Evolutionary conservation across 2,888 invertebrate genomes (phyloP).

Genomic region (Sminthurinus aureus): DNA sequence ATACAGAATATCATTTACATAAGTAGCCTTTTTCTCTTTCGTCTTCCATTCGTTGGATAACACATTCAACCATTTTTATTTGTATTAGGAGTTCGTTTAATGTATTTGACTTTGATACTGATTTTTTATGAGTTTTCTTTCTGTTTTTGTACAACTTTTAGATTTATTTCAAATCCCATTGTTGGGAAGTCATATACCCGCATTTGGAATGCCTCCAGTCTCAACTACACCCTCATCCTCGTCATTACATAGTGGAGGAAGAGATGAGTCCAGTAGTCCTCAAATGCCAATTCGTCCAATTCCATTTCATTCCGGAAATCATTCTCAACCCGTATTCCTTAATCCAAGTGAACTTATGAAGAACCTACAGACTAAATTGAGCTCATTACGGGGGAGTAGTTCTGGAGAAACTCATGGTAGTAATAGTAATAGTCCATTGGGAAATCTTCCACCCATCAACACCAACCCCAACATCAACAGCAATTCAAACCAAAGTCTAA

Average conservation of each 20-base stretch:
- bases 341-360: conserved; percentile 44
- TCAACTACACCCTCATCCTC: conserved; percentile 33
- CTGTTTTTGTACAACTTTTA: background rate
- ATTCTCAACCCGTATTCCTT: conserved; percentile 20
- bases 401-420: conserved; percentile 35
- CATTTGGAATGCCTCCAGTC: conserved; percentile 20
- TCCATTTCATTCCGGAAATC: conserved; percentile 43
- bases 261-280: conserved; percentile 36
- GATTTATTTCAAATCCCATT: conserved; percentile 43
- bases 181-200: conserved; percentile 27
- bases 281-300: conserved; percentile 53
- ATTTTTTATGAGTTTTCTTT: background rate
- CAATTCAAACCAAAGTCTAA: conserved; percentile 2
- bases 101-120: no score
- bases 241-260: background rate
- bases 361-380: conserved; percentile 42
- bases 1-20: conserved; percentile 10
- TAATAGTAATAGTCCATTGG: conserved; percentile 43
- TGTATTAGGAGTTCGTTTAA: background rate
- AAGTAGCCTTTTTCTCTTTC: background rate
- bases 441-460: conserved; percentile 12
- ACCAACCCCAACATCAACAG: background rate
- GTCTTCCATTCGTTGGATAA: background rate
- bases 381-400: conserved; percentile 22
- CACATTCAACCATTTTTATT: no score